Conservation (phyloP, 2,113 vertebrate genomes). For the Muntiacus reevesi region DNA sequence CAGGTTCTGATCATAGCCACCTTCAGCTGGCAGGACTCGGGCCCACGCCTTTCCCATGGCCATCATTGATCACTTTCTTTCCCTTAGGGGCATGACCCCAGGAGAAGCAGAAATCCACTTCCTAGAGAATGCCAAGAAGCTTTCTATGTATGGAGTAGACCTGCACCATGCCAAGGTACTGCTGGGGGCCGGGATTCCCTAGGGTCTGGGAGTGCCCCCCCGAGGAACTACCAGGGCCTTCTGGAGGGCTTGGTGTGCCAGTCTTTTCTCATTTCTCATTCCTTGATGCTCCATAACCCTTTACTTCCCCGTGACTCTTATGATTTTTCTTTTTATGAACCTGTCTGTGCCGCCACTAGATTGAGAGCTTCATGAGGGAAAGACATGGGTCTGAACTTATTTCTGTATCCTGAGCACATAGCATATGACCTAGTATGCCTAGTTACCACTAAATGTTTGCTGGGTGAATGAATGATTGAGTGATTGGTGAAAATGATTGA, state of each 20-base stretch:
- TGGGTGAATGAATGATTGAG: background rate
- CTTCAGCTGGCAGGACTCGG: background rate
- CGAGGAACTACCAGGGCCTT: background rate
- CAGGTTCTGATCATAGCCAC: background rate
- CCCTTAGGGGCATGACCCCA: constrained; percentile 93
- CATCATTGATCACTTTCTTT: background rate
- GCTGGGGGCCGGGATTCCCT: background rate
- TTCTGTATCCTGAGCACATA: background rate
- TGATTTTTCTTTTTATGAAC: background rate
- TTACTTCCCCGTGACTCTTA: background rate
- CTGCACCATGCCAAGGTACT: constrained; percentile 97
- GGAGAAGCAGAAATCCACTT: constrained; percentile 99
- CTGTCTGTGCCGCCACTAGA: background rate
- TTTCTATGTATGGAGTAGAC: constrained; percentile 99
- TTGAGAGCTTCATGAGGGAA: background rate
- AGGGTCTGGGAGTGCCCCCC: background rate
- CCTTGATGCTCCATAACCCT: background rate
- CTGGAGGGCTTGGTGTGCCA: background rate
- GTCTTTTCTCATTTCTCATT: background rate
- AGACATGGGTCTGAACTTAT: background rate
- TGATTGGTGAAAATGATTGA: background rate
- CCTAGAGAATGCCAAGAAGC: constrained; percentile 98
- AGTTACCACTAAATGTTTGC: background rate
- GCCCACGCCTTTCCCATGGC: background rate
- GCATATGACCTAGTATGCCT: background rate